Evolutionary conservation across 2,888 invertebrate species (phyloP), one percentile per base, ranked within the genome.

Genomic region (Lepidochrysops patricia): DNA sequence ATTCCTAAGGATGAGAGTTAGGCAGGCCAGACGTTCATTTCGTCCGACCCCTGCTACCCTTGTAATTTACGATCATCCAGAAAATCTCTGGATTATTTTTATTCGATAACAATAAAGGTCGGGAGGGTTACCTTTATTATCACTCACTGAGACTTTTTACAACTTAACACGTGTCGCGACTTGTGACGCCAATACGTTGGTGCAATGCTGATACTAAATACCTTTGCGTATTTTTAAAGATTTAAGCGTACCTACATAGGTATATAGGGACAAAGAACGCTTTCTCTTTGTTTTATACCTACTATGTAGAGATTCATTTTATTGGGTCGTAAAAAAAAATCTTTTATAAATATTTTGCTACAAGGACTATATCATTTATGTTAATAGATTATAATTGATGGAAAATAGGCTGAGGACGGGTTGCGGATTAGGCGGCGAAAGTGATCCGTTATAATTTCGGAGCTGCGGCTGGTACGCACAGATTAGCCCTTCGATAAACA

Each of bases 401-500:
- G 54, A 54, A 54, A 54, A 32, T 54, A 54, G 54, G 54, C 29
- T 54, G 54, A 54, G 29, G 54, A 29, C 19, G 32, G 29, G 71
- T 70, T 67, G 66, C 75, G 84, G 87, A 86, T 87, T 86, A 88
- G 78, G 77, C 72, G 74, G 76, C 75, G 84, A 86, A 84, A 85
- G 85, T 84, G 84, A 86, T 86, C 85, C 85, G 83, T 86, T 86
- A 86, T 85, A 85, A 86, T 85, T 85, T 84, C 70, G 77, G 84
- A 86, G 86, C 80, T 87, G 84, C 84, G 88, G 84, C 88, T 88
- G 88, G 84, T 78, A 82, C 83, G 86, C 85, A 82, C 82, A 88
- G 88, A 89, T 89, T 89, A 89, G 86, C 82, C 85, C 84, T 85
- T 85, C 87, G 88, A 89, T 89, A 89, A 89, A 89, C 88, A 89